A percentile compares a stretch with the other conserved stretches of the same genome.
Evolutionary conservation across 2,888 invertebrate genomes (phyloP).

Genomic region (Osmoderma eremita): DNA sequence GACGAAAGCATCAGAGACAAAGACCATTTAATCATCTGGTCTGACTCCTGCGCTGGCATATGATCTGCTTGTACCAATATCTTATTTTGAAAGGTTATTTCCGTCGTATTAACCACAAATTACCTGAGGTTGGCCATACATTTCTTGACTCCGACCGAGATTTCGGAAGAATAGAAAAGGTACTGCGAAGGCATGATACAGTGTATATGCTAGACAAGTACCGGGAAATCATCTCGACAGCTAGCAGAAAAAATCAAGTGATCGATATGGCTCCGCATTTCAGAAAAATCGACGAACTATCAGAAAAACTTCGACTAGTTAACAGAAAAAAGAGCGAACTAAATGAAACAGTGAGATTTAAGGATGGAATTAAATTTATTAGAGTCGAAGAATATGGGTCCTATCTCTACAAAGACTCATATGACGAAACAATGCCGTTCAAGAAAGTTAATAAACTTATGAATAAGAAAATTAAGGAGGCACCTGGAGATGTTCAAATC

Average conservation of each 20-base stretch:
- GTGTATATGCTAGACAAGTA: slow-evolving; percentile 40
- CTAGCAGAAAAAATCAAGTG: slow-evolving; percentile 44
- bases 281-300: slow-evolving; percentile 42
- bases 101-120: not conserved
- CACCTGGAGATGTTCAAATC: too few relatives aligned
- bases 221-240: not conserved
- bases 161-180: slow-evolving; percentile 55
- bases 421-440: slow-evolving; percentile 36
- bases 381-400: slow-evolving; percentile 49
- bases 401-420: slow-evolving; percentile 43
- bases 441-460: too few relatives aligned
- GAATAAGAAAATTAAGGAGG: too few relatives aligned
- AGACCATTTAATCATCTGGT: slow-evolving; percentile 40
- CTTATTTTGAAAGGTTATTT: not conserved
- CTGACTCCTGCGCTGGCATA: slow-evolving; percentile 53
- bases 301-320: slow-evolving; percentile 40
- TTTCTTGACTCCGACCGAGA: slow-evolving; percentile 50
- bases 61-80: not conserved
- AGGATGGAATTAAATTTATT: slow-evolving; percentile 52
- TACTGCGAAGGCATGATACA: slow-evolving; percentile 51
- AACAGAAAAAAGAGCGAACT: slow-evolving; percentile 47
- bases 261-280: slow-evolving; percentile 47
- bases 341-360: slow-evolving; percentile 48
- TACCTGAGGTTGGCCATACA: not conserved
- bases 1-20: not conserved